Conservation (phyloP, 2,888 invertebrate species). For the Spodoptera picta region DNA sequence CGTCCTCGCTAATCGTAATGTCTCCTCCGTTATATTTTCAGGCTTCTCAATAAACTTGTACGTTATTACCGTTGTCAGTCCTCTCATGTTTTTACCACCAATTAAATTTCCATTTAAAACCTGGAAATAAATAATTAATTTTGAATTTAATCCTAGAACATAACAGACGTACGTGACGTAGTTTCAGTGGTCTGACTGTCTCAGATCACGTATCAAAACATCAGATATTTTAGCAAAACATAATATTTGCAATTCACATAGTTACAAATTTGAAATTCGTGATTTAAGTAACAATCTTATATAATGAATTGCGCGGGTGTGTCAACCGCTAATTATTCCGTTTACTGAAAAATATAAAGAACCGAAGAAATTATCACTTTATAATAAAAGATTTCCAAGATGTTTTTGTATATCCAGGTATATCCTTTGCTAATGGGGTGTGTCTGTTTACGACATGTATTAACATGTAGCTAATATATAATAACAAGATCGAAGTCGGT, state of each 20-base stretch:
- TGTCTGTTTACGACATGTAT: slow-evolving; percentile 2
- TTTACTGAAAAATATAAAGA: neutral
- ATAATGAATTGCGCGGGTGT: slow-evolving; percentile 23
- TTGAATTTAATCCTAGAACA: no score
- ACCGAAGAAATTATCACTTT: slow-evolving; percentile 28
- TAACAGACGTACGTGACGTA: no score
- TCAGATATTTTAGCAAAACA: slow-evolving; percentile 8
- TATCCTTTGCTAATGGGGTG: slow-evolving; percentile 14
- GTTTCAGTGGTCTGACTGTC: neutral
- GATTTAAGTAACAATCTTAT: slow-evolving; percentile 6
- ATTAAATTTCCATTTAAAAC: slow-evolving; percentile 95
- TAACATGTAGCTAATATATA: neutral
- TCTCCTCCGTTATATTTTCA: slow-evolving; percentile 91
- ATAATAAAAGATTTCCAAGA: slow-evolving; percentile 15
- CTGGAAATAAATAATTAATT: slow-evolving; percentile 70
- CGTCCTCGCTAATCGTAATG: slow-evolving; percentile 91
- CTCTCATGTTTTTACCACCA: slow-evolving; percentile 94
- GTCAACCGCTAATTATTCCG: slow-evolving; percentile 22
- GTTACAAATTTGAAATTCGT: slow-evolving; percentile 22
- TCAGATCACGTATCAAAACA: neutral
- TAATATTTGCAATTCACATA: slow-evolving; percentile 4
- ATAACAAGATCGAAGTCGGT: slow-evolving; percentile 3
- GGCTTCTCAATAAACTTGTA: slow-evolving; percentile 91
- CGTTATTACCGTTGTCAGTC: slow-evolving; percentile 91
- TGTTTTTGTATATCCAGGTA: slow-evolving; percentile 12